These are phyloP conservation scores for Ferdinandea cuprea DNA, from an alignment of 2,888 invertebrate genomes.

Conservation along the genomic window DNA sequence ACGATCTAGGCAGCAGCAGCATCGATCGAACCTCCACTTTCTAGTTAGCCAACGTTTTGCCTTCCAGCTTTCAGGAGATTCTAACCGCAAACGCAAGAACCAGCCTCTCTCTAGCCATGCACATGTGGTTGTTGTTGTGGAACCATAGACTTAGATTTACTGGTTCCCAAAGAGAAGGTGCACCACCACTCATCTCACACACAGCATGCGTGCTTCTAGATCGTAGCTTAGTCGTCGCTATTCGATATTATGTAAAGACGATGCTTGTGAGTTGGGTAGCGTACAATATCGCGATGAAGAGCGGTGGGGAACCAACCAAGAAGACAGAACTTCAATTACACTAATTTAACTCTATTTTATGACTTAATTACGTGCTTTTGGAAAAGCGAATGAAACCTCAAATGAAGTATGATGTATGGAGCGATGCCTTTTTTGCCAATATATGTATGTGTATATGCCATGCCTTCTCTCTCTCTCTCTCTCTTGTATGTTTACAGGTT, in stretches of 20 bases:
- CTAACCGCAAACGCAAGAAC: conserved; percentile 11
- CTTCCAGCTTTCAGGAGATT: conserved; percentile 22
- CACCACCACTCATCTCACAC: conserved; percentile 30
- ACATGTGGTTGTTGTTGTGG: conserved; percentile 24
- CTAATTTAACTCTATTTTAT: conserved; percentile 79
- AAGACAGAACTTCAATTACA: conserved; percentile 76
- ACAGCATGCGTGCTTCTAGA: conserved; percentile 49
- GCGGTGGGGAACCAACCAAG: background rate
- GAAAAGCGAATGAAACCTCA: conserved; percentile 70
- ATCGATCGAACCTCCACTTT: conserved; percentile 29
- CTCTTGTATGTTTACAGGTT: conserved; percentile 21
- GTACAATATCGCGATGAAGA: background rate
- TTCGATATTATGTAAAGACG: conserved; percentile 55
- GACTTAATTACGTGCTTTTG: conserved; percentile 78
- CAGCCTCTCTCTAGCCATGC: conserved; percentile 10
- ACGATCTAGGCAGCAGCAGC: conserved; percentile 41
- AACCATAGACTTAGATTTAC: conserved; percentile 59
- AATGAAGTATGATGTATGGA: conserved; percentile 69
- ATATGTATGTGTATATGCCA: conserved; percentile 14
- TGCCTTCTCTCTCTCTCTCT: too few species aligned
- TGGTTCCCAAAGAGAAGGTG: conserved; percentile 40
- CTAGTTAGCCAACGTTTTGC: conserved; percentile 42
- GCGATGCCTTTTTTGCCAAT: conserved; percentile 29
- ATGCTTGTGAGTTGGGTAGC: conserved; percentile 1
- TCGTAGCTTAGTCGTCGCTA: conserved; percentile 12